Conservation (phyloP, 2,888 invertebrate genomes). For the Tuberolachnus salignus region DNA sequence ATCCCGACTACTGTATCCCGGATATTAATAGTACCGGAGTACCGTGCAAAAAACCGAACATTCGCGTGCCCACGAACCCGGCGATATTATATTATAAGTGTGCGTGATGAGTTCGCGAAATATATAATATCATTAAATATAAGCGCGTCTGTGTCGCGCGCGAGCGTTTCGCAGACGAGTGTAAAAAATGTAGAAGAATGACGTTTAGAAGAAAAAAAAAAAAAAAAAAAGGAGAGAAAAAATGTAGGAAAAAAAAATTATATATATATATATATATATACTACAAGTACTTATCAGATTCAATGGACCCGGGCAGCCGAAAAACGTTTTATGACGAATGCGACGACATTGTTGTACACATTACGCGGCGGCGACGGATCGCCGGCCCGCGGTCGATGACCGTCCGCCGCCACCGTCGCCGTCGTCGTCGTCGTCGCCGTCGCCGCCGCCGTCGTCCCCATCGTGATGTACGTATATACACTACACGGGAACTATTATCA, state of each 20-base stretch:
- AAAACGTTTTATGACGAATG: slow-evolving; percentile 48
- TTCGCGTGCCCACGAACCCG: too few relatives aligned
- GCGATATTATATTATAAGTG: too few relatives aligned
- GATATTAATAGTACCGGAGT: too few relatives aligned
- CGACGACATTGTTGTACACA: slow-evolving; percentile 27
- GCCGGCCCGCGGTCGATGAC: slow-evolving; percentile 40
- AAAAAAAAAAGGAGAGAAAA: slow-evolving; percentile 5
- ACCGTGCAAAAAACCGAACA: too few relatives aligned
- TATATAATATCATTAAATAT: background rate
- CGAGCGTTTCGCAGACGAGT: slow-evolving; percentile 8
- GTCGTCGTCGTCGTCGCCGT: background rate
- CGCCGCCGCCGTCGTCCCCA: background rate
- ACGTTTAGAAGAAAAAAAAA: background rate
- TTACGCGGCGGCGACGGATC: background rate
- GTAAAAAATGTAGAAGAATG: background rate
- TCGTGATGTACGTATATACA: background rate
- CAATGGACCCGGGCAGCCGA: slow-evolving; percentile 21
- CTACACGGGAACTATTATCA: slow-evolving; percentile 9
- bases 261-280: too few relatives aligned
- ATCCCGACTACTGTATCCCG: too few relatives aligned
- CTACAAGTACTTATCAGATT: background rate
- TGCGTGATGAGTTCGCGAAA: background rate
- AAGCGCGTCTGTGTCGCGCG: background rate
- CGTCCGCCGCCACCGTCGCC: slow-evolving; percentile 24
- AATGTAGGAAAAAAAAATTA: background rate